Conservation (phyloP, 1,140 invertebrate species). For the Drosophila ficusphila region DNA sequence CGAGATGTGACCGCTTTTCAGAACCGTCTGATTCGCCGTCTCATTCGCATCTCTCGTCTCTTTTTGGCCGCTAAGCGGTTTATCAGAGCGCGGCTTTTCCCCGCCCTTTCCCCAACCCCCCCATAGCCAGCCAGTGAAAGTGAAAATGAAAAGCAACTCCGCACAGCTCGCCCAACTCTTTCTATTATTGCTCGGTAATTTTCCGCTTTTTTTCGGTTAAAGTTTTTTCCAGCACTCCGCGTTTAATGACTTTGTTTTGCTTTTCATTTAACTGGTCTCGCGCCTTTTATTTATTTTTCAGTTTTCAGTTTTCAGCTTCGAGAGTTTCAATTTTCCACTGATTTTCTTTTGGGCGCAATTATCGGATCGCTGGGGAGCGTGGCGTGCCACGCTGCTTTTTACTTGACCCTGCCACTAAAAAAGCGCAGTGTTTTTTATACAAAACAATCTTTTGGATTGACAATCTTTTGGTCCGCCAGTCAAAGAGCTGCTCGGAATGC, state of each 20-base stretch:
- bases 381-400: conserved; percentile 2
- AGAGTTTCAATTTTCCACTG: neutral
- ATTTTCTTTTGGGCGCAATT: conserved; percentile 23
- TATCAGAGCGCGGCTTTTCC: conserved; percentile 40
- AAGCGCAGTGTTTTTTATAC: conserved; percentile 5
- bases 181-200: conserved; percentile 59
- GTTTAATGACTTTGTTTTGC: conserved; percentile 61
- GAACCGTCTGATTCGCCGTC: too few relatives aligned
- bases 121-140: conserved; percentile 63
- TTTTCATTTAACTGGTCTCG: conserved; percentile 67
- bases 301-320: conserved; percentile 26
- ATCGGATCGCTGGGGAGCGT: conserved; percentile 37
- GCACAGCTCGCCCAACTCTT: conserved; percentile 19
- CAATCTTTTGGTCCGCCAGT: neutral
- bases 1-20: conserved; percentile 20
- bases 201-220: conserved; percentile 47
- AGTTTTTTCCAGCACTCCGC: neutral
- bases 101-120: conserved; percentile 13
- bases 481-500: conserved; percentile 31
- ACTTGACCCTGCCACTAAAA: neutral
- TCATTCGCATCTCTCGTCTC: too few relatives aligned
- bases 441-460: too few relatives aligned
- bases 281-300: conserved; percentile 4
- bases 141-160: conserved; percentile 49
- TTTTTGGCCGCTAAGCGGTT: conserved; percentile 3